Evolutionary conservation across 2,888 invertebrate genomes (phyloP).

Genomic region (Myathropa florea): DNA sequence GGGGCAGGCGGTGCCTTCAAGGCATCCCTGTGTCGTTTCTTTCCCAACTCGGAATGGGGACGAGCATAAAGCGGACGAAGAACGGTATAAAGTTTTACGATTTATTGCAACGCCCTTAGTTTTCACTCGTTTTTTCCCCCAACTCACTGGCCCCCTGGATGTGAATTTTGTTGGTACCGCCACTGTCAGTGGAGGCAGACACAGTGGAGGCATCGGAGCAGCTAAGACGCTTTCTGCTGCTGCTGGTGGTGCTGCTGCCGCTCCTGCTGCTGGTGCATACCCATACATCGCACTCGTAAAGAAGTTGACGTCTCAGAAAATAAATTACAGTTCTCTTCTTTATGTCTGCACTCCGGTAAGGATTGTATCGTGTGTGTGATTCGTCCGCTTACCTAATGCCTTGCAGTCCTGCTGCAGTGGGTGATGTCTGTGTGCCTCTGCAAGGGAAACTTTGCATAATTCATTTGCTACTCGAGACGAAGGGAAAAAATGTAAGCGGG

Average conservation of each 20-base stretch:
- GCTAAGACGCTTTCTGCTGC: slow-evolving; percentile 63
- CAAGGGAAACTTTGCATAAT: slow-evolving; percentile 63
- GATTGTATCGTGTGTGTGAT: slow-evolving; percentile 26
- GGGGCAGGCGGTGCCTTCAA: background rate
- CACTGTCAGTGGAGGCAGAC: slow-evolving; percentile 50
- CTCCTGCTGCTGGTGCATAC: slow-evolving; percentile 36
- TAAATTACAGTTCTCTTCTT: slow-evolving; percentile 62
- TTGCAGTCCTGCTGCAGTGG: slow-evolving; percentile 25
- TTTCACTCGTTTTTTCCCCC: slow-evolving; percentile 21
- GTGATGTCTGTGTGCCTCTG: slow-evolving; percentile 18
- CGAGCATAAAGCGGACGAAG: slow-evolving; percentile 45
- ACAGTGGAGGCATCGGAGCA: slow-evolving; percentile 63
- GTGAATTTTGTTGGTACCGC: slow-evolving; percentile 33
- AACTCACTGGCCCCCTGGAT: slow-evolving; percentile 41
- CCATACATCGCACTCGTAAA: slow-evolving; percentile 61
- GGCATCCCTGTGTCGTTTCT: slow-evolving; percentile 28
- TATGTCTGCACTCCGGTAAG: background rate
- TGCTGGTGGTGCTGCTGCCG: slow-evolving; percentile 22
- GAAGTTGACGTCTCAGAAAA: slow-evolving; percentile 70
- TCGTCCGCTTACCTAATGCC: slow-evolving; percentile 58
- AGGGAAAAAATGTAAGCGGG: background rate
- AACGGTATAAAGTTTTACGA: slow-evolving; percentile 67
- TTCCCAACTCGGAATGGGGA: slow-evolving; percentile 28
- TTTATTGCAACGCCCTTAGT: slow-evolving; percentile 64
- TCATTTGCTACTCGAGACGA: slow-evolving; percentile 37